Evolutionary conservation across 2,888 invertebrate genomes (phyloP), one percentile per base, ranked within the genome.

Genomic region (Caenorhabditis imperialis): DNA sequence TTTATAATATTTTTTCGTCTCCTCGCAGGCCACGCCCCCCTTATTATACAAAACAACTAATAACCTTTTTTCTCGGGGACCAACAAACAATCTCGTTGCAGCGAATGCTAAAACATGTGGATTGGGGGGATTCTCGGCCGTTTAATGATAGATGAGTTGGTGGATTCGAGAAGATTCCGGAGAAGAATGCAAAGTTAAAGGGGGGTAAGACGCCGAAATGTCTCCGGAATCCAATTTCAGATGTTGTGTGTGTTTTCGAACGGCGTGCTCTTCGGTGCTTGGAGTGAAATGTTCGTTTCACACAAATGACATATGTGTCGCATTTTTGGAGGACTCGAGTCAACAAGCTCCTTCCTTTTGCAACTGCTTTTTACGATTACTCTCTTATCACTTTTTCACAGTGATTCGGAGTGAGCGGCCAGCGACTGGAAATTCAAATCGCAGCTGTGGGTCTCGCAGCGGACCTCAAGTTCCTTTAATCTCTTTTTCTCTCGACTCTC

Each of bases 201-300:
- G n/a, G n/a, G n/a, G n/a, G n/a, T n/a, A n/a, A 20, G 14, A 6
- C 10, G 20, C 3, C 33, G 40, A 18, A 27, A 33, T 16, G 16
- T 20, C 14, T 6, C 14, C n/a, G 8, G 42, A 0, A 16, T 63
- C 62, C 62, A 63, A 63, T 63, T 63, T 63, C 62, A 63, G 62
- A 63, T 62, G 51, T 30, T 33, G 20, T 50, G 42, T 45, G 35
- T 62, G 44, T 53, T 62, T 53, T 35, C 45, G 35, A 45, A 14
- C n/a, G 14, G 20, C 48, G 30, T 61, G 42, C 35, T 61, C 44
- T 53, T 37, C 44, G 62, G 23, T 23, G 30, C 33, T 33, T 48
- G 18, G 10, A 14, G 14, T 42, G 44, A 20, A 35, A 40, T 60
- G 8, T 27, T 54, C 55, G 8, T 38, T 54, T 38, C 53, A 18